phyloP scores from a whole-genome alignment of 2,888 invertebrate genomes.

The Antheraea assamensis region DNA sequence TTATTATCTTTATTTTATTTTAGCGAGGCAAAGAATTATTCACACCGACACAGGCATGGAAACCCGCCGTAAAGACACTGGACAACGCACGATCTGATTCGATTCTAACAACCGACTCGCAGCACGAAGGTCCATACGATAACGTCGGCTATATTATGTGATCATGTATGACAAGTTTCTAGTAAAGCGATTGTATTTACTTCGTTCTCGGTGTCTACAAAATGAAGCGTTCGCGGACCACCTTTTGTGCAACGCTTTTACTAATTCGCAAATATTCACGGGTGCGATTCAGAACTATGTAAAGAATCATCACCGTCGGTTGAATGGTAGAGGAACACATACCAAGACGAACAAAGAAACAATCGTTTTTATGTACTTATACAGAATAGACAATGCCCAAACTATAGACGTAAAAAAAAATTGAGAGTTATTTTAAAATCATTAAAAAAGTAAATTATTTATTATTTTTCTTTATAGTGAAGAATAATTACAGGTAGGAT shows the following conservation, averaged over 20 bases:
- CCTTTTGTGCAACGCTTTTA: not conserved
- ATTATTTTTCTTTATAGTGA: conserved; percentile 12
- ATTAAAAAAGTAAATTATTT: too few relatives aligned
- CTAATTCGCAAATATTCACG: not conserved
- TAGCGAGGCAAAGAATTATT: conserved; percentile 80
- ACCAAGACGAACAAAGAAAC: not conserved
- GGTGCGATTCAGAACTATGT: not conserved
- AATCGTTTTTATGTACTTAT: too few relatives aligned
- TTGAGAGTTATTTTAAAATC: too few relatives aligned
- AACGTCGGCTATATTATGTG: conserved; percentile 57
- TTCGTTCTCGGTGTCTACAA: not conserved
- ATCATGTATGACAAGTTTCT: conserved; percentile 37
- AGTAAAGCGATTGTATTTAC: conserved; percentile 40
- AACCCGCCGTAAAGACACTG: conserved; percentile 54
- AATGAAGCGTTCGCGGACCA: not conserved
- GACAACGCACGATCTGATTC: conserved; percentile 42
- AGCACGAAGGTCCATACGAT: conserved; percentile 47
- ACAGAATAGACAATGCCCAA: too few relatives aligned
- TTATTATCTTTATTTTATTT: conserved; percentile 25
- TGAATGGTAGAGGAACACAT: not conserved
- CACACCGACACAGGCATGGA: conserved; percentile 76
- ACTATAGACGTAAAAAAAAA: too few relatives aligned
- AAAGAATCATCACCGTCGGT: not conserved
- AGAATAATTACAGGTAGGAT: not conserved
- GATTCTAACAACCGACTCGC: conserved; percentile 42